A percentile compares a stretch with the other conserved stretches of the same genome.
Conservation (phyloP, 2,888 invertebrate genomes). For the Acronicta aceris region DNA sequence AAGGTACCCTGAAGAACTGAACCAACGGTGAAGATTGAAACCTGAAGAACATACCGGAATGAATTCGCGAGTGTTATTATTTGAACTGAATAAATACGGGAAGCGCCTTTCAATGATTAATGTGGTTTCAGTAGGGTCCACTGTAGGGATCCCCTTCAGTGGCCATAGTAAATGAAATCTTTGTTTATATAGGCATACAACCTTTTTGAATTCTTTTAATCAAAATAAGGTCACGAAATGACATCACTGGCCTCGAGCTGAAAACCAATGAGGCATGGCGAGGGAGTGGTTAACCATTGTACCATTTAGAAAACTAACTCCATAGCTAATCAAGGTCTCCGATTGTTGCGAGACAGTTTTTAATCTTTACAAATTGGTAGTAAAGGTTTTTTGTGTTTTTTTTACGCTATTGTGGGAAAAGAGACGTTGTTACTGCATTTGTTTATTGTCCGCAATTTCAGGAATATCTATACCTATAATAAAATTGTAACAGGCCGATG, state of each 20-base stretch:
- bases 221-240: constrained; percentile 35
- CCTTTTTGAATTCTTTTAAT: constrained; percentile 30
- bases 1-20: too few species aligned
- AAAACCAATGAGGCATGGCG: constrained; percentile 34
- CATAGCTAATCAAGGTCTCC: constrained; percentile 29
- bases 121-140: too few species aligned
- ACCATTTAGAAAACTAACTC: constrained; percentile 37
- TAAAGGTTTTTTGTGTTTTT: constrained; percentile 9
- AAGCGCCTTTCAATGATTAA: too few species aligned
- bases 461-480: too few species aligned
- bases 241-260: constrained; percentile 52
- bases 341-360: constrained; percentile 35
- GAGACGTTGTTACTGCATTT: not conserved
- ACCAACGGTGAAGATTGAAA: too few species aligned
- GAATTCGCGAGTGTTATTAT: too few species aligned
- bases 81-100: too few species aligned
- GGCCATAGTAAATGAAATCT: too few species aligned
- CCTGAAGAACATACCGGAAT: too few species aligned
- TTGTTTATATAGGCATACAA: not conserved
- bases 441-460: too few species aligned
- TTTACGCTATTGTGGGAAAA: not conserved
- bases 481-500: too few species aligned
- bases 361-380: constrained; percentile 29
- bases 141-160: too few species aligned
- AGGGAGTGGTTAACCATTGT: constrained; percentile 44